These are phyloP conservation scores for Acronicta psi DNA, from an alignment of 2,888 invertebrate species.

Conservation along the genomic window DNA sequence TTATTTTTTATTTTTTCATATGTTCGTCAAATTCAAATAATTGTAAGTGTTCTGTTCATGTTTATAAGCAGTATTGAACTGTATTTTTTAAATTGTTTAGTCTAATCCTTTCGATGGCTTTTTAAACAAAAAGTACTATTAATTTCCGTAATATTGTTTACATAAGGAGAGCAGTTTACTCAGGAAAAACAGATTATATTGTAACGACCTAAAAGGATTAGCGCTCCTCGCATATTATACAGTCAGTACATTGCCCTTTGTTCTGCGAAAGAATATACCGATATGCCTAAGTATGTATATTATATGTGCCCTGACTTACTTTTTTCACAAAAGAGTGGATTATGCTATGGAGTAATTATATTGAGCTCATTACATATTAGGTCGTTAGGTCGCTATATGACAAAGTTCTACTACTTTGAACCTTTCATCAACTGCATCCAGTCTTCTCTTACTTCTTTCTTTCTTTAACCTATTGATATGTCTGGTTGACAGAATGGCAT, in stretches of 20 bases:
- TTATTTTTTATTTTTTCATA: no score
- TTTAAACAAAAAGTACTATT: neutral
- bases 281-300: slow-evolving; percentile 11
- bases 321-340: neutral
- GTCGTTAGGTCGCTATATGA: no score
- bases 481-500: no score
- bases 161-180: slow-evolving; percentile 10
- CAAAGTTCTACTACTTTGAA: no score
- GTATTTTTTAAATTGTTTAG: neutral
- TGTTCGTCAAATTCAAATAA: no score
- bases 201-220: slow-evolving; percentile 33
- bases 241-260: slow-evolving; percentile 49
- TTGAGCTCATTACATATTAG: no score
- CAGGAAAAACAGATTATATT: slow-evolving; percentile 4
- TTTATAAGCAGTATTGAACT: no score
- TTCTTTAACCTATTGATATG: no score
- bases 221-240: slow-evolving; percentile 24
- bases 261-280: slow-evolving; percentile 35
- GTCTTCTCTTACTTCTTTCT: no score
- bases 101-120: neutral
- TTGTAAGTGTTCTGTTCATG: no score
- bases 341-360: no score
- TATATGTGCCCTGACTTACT: neutral
- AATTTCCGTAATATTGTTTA: neutral
- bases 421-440: no score